These are phyloP conservation scores for Micropterix aruncella DNA, from an alignment of 2,888 invertebrate genomes.

Conservation along the genomic window DNA sequence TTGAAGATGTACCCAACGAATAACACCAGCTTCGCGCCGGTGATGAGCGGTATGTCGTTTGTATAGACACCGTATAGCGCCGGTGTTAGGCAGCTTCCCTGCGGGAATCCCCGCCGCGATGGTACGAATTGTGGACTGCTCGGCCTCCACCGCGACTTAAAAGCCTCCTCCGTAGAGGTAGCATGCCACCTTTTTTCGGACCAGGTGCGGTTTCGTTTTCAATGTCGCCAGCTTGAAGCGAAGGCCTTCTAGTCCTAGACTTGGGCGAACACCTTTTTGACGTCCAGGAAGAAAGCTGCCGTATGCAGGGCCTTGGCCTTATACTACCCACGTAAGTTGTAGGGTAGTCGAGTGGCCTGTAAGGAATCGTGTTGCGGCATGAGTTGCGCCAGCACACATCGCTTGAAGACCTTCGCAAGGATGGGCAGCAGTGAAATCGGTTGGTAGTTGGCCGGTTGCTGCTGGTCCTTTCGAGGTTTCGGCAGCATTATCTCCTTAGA, in stretches of 20 bases:
- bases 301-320: neutral
- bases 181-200: neutral
- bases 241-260: neutral
- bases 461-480: constrained; percentile 12
- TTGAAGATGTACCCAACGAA: too few relatives aligned
- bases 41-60: neutral
- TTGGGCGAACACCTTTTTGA: too few relatives aligned
- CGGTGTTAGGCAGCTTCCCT: neutral
- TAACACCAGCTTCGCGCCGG: neutral
- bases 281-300: neutral
- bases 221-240: neutral
- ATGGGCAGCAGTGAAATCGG: neutral
- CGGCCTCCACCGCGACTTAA: neutral
- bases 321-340: neutral
- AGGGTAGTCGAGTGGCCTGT: neutral
- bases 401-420: neutral
- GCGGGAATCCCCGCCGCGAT: neutral
- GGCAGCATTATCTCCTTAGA: constrained; percentile 11
- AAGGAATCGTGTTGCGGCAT: neutral
- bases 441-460: constrained; percentile 8
- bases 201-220: neutral
- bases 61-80: neutral
- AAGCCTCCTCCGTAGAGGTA: neutral
- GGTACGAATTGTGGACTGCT: neutral
- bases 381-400: neutral